Base-by-base conservation (phyloP, 2,113 vertebrate genomes). In the Apteryx mantelli region DNA sequence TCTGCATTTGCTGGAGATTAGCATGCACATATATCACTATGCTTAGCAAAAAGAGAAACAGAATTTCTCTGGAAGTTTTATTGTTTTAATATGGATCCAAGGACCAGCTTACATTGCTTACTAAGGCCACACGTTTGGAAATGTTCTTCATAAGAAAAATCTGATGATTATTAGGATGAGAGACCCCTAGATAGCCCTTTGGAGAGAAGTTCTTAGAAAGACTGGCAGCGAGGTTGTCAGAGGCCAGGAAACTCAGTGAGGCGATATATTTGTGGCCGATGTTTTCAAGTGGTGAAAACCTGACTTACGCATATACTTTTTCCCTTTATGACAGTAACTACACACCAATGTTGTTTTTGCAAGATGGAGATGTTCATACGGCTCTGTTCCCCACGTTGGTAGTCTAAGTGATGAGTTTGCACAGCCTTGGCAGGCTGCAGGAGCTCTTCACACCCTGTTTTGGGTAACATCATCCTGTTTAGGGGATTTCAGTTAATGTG, bases 21-120 rank as follows among this genome's bases (percentile, higher is more conserved):
- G 9, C 21, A 4, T 17, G 32, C 55, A 15, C 0, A 0, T 26
- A 15, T 46, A 52, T 56, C 13, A 1, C 38, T 77, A 11, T 7
- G 7, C 19, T 17, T 3, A 91, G 52, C 22, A 85, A 66, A 44
- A 66, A 10, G 38, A 73, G 84, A 64, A 85, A 26, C 58, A 36
- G 52, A 10, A 69, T 52, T 77, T 82, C 56, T 66, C 66, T 81
- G 0, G 90, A 25, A 61, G 13, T 22, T 13, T 69, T 46, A 28
- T 24, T 38, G 11, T 28, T 91, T 40, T 81, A 71, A 87, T 13
- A 53, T 44, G 21, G 38, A 75, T 30, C 21, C 76, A 61, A 53
- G 44, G 38, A 74, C n/a, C 18, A 3, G 30, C 21, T 36, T 79
- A 14, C 2, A 22, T 64, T 71, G 74, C 26, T 55, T 53, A 74